Percentiles rank a stretch among this genome's conserved stretches.
Conservation (phyloP, 2,113 vertebrate genomes). For the Ceuthmochares aereus region DNA sequence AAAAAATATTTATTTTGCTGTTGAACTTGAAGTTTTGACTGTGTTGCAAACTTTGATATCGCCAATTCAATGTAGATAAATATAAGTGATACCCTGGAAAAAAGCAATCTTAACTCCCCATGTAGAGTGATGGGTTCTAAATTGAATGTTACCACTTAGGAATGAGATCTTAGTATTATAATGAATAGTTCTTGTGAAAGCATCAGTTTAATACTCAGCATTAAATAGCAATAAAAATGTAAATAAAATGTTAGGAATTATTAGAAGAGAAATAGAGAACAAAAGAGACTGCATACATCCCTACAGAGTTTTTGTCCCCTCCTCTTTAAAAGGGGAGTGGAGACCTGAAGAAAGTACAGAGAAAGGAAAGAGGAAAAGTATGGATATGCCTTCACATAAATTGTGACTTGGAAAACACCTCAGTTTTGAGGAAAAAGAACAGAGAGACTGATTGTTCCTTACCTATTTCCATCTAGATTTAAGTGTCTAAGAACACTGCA, state of each 20-base stretch:
- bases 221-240: slow-evolving; percentile 52
- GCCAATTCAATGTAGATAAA: background rate
- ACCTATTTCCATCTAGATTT: background rate
- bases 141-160: background rate
- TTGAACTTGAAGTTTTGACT: background rate
- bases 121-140: slow-evolving; percentile 8
- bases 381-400: background rate
- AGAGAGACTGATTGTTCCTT: background rate
- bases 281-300: slow-evolving; percentile 26
- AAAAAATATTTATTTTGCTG: background rate
- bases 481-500: background rate
- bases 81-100: background rate
- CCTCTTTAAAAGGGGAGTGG: background rate
- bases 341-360: background rate
- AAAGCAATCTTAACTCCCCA: background rate
- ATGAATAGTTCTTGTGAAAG: slow-evolving; percentile 39
- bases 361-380: background rate
- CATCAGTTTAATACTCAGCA: slow-evolving; percentile 36
- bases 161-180: slow-evolving; percentile 38
- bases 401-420: background rate
- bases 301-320: background rate
- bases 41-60: background rate
- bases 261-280: slow-evolving; percentile 38
- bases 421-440: background rate
- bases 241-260: slow-evolving; percentile 61